Evolutionary conservation across 1,140 invertebrate genomes (phyloP).

Genomic region (Apis cerana): DNA sequence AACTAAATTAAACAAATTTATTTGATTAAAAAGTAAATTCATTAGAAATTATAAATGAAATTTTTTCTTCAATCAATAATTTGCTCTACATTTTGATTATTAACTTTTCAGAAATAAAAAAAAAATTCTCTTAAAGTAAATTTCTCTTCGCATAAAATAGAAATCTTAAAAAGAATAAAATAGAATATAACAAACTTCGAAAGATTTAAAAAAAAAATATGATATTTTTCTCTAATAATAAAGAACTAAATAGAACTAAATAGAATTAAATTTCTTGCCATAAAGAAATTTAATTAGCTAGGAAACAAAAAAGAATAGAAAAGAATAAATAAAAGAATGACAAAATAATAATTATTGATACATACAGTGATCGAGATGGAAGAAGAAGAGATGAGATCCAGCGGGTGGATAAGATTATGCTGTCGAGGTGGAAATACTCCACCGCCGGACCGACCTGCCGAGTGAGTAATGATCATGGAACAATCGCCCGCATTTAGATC

Average conservation of each 20-base stretch:
- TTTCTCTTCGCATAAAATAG: too few relatives aligned
- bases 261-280: not conserved
- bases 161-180: not conserved
- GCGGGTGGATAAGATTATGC: slow-evolving; percentile 69
- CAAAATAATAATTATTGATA: slow-evolving; percentile 13
- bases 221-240: too few relatives aligned
- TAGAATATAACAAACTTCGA: not conserved
- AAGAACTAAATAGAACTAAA: not conserved
- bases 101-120: not conserved
- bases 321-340: not conserved
- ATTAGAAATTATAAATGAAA: too few relatives aligned
- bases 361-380: slow-evolving; percentile 70
- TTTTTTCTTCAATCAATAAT: not conserved
- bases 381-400: slow-evolving; percentile 62
- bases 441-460: slow-evolving; percentile 67
- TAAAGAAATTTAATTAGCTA: not conserved
- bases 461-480: slow-evolving; percentile 70
- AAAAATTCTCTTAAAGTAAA: too few relatives aligned
- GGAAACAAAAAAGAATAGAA: not conserved
- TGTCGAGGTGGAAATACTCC: slow-evolving; percentile 65
- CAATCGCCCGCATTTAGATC: slow-evolving; percentile 54
- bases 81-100: not conserved
- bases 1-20: too few relatives aligned
- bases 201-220: too few relatives aligned
- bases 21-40: too few relatives aligned